Evolutionary conservation across 35 echinoderm and acorn worm genomes (phyloP).

Genomic region (Antedon bifida): DNA sequence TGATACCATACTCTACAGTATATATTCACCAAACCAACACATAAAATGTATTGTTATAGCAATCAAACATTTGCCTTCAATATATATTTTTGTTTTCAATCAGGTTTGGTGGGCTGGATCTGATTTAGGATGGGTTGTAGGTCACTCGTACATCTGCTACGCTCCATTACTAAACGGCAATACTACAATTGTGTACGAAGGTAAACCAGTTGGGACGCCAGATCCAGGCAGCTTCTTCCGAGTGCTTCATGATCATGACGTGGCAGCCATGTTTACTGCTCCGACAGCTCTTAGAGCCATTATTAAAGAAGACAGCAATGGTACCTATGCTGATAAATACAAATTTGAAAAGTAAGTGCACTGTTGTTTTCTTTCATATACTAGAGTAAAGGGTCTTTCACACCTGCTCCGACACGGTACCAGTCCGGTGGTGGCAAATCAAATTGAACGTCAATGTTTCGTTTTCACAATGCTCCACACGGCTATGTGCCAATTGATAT

Average conservation of each 20-base stretch:
- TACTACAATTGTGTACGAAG: conserved; percentile 71
- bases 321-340: conserved; percentile 40
- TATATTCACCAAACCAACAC: too few relatives aligned
- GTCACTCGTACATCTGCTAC: conserved; percentile 93
- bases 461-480: too few relatives aligned
- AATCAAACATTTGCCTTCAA: neutral
- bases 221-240: conserved; percentile 76
- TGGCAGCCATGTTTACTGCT: conserved; percentile 63
- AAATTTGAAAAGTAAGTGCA: conserved; percentile 55
- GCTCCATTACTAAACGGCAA: conserved; percentile 65
- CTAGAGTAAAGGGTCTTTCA: too few relatives aligned
- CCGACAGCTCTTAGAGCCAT: conserved; percentile 88
- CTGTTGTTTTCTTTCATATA: too few relatives aligned
- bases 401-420: too few relatives aligned
- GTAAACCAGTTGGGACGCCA: conserved; percentile 89
- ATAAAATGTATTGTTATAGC: neutral
- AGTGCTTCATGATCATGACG: conserved; percentile 66
- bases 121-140: conserved; percentile 89
- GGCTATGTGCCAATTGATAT: too few relatives aligned
- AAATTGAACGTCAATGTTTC: too few relatives aligned
- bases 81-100: neutral
- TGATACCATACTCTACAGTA: too few relatives aligned
- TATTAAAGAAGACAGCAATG: conserved; percentile 53
- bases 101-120: conserved; percentile 88
- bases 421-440: too few relatives aligned